Conservation (phyloP, 2,888 invertebrate species). For the Acanthosepion esculentum region DNA sequence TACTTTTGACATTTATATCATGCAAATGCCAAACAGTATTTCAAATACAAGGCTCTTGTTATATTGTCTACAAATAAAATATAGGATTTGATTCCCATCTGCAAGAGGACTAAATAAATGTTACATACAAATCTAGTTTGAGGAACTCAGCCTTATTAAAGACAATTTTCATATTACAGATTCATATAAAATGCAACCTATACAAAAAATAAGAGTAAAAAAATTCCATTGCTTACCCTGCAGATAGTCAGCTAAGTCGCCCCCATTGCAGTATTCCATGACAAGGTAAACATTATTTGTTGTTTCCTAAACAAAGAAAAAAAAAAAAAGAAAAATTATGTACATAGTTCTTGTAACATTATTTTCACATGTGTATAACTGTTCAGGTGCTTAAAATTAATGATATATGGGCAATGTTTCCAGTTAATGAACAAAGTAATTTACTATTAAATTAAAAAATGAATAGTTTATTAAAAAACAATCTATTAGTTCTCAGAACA, state of each 20-base stretch:
- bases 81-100: no score
- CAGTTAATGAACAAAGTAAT: neutral
- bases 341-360: neutral
- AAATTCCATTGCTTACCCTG: conserved; percentile 78
- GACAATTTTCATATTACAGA: no score
- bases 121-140: no score
- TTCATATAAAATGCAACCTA: no score
- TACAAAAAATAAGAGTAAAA: neutral
- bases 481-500: neutral
- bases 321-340: neutral
- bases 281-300: conserved; percentile 95
- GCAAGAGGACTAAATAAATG: no score
- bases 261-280: conserved; percentile 99
- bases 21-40: no score
- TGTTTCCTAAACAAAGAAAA: conserved; percentile 82
- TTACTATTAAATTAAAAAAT: no score
- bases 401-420: neutral
- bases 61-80: no score
- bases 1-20: no score
- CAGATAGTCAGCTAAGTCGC: conserved; percentile 98
- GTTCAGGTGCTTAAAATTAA: no score
- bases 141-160: no score
- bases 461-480: neutral
- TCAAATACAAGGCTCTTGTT: no score
- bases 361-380: neutral